Base-by-base conservation (phyloP, 53 echinoderm and acorn worm species). In the Holothuria scabra region DNA sequence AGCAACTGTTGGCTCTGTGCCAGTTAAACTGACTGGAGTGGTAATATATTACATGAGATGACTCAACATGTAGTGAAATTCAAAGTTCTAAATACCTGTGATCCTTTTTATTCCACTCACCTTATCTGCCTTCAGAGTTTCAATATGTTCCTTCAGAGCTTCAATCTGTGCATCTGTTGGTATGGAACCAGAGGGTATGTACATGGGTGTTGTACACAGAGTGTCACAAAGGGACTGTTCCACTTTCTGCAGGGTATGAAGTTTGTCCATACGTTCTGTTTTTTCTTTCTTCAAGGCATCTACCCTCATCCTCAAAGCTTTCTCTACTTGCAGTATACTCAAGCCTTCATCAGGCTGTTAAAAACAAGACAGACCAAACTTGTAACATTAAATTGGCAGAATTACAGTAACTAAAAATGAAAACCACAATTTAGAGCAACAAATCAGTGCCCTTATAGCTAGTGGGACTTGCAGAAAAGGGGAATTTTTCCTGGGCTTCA, bases 141-240 rank as follows among this genome's bases (percentile, higher is more conserved):
- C 83, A 29, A 99, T 99, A 85, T 99, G 95, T 74, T 99, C 93
- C 37, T 87, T 68, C 10, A 99, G 87, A 10, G 87, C 83, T 33
- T 81, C 86, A 18, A 99, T 76, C 72, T 99, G 94, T 74, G 95
- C 93, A 57, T 89, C 63, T 19, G 88, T 90, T 18, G 99, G 94
- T 48, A 99, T 89, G 25, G 87, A 91, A 26, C 95, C 95, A 18
- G 88, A 91, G 56, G 99, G 93, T 44, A 99, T 92, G 89, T 99
- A 99, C 89, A 95, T 91, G 0, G 99, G 99, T 16, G 99, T 99
- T 68, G 93, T 93, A 67, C 93, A 95, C 29, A 99, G 88, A 49
- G 81, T 83, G 63, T 99, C 99, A 28, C 99, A 99, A 26, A 99
- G 88, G 25, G 82, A 61, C 84, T 99, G 99, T 66, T 99, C 99